A percentile compares a stretch with the other conserved stretches of the same genome.
Conservation (phyloP, 2,888 invertebrate species). For the Timema podura region DNA sequence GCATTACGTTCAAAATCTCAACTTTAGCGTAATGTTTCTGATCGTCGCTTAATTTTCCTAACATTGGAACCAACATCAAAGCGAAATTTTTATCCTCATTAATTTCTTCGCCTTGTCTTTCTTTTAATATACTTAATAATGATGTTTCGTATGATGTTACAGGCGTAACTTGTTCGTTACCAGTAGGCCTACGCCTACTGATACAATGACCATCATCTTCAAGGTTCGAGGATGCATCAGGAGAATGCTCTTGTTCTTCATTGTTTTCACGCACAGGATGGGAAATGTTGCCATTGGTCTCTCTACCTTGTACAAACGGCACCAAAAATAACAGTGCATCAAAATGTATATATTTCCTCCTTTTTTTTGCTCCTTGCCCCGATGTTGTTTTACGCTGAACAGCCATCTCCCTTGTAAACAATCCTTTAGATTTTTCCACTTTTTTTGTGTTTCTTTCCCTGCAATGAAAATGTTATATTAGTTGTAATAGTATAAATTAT, state of each 20-base stretch:
- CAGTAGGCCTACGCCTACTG: no score
- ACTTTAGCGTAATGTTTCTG: constrained; percentile 17
- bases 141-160: not conserved
- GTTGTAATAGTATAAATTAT: no score
- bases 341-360: constrained; percentile 4
- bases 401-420: not conserved
- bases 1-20: constrained; percentile 13
- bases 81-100: constrained; percentile 2
- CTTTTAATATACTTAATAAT: constrained; percentile 4
- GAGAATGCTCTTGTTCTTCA: no score
- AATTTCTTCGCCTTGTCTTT: not conserved
- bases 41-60: not conserved
- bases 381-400: not conserved
- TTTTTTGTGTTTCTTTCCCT: not conserved
- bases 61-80: constrained; percentile 5
- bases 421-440: constrained; percentile 15
- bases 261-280: not conserved
- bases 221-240: not conserved
- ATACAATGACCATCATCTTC: not conserved
- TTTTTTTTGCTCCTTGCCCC: not conserved
- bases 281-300: constrained; percentile 2
- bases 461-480: not conserved
- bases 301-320: constrained; percentile 6
- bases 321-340: constrained; percentile 6
- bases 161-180: no score